Conservation (phyloP, 2,797 vertebrate genomes). For the Enteromius viviparus region DNA sequence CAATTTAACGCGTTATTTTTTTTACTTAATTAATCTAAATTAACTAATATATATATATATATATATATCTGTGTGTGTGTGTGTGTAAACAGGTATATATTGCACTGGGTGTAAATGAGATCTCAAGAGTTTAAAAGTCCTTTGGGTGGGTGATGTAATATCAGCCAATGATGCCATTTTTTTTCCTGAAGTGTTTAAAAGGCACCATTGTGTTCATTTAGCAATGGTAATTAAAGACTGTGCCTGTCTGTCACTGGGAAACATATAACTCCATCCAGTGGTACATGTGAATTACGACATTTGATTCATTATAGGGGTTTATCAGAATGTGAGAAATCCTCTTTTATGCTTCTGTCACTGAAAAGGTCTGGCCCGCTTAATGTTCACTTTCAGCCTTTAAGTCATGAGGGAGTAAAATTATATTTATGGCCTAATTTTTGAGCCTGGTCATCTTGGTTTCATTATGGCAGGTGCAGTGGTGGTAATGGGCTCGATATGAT, state of each 20-base stretch:
- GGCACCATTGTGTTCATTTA: not conserved
- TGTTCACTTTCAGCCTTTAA: conserved; percentile 31
- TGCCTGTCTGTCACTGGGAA: not conserved
- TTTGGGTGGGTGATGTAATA: conserved; percentile 8
- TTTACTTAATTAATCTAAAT: too few relatives aligned
- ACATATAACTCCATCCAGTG: not conserved
- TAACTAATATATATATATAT: too few relatives aligned
- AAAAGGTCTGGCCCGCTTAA: not conserved
- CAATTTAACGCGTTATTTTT: too few relatives aligned
- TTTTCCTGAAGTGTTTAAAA: not conserved
- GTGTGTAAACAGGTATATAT: too few relatives aligned
- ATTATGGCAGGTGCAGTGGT: conserved; percentile 73
- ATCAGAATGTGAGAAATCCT: not conserved
- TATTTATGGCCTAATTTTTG: conserved; percentile 66
- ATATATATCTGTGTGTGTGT: too few relatives aligned
- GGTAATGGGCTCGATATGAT: conserved; percentile 61
- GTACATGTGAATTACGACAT: not conserved
- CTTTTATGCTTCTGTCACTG: not conserved
- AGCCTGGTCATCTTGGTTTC: conserved; percentile 62
- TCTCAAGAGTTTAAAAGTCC: not conserved
- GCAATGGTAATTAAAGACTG: not conserved
- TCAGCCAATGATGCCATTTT: not conserved
- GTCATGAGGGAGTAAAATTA: conserved; percentile 45
- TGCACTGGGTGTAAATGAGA: conserved; percentile 55
- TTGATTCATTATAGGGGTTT: not conserved